Evolutionary conservation across 30 jellyfish, hydroid and myxozoan genomes (phyloP), one percentile per base, ranked within the genome.

Genomic region (Hydractinia symbiolongicarpus): DNA sequence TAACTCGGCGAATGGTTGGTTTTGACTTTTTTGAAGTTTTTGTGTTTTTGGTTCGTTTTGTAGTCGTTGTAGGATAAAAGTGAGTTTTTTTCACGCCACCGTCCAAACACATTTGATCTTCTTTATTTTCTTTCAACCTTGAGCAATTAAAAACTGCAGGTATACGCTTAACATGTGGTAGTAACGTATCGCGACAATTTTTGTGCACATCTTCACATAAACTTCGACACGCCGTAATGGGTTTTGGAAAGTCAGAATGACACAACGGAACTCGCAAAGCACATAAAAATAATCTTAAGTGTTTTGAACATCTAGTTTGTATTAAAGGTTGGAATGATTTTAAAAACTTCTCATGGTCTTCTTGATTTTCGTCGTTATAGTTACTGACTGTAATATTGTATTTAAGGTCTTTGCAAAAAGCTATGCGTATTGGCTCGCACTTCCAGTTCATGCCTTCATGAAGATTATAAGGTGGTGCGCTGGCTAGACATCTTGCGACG

Each of bases 191-290:
- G 9, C 21, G 75, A 69, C 98, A 93, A 4, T 86, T 74, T 0
- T 56, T 44, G 53, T 81, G 52, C 44, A 93, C 98, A 17, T 93
- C 96, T 80, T 93, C 98, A 67, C 98, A 93, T 50, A 93, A 67
- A 5, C 95, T 82, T 62, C 95, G 78, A 82, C 98, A 93, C 15
- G 98, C 96, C 82, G 75, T 79, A 6, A 93, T 84, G 67, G 84
- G 86, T 16, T 83, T 90, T 54, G 70, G 66, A 68, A 81, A 90
- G 58, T 93, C 84, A 66, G 81, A 95, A 9, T 90, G 84, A 66
- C 98, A 93, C 72, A 81, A 93, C 44, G 98, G 98, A 17, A 84
- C 55, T 71, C 88, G 88, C 58, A 87, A 95, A 79, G 93, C 88
- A 79, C 98, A 93, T 71, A 93, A 77, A 66, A 87, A 93, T 85